Evolutionary conservation across 2,113 vertebrate species (phyloP), one percentile per base, ranked within the genome.

Genomic region (Clarias gariepinus): DNA sequence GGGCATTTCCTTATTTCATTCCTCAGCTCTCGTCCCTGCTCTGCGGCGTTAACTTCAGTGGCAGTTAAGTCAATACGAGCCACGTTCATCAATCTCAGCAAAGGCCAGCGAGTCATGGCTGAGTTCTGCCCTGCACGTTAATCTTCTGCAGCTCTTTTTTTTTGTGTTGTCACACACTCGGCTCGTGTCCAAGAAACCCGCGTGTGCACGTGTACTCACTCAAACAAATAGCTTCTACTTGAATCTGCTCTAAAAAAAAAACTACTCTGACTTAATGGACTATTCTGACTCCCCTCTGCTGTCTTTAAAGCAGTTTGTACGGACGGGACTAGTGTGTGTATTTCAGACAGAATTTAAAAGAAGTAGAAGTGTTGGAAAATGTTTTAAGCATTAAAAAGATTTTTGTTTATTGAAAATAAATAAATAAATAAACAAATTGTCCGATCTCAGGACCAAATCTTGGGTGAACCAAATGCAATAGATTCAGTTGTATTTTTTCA

Each of bases 81-180:
- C 74, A 69, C 82, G 58, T 19, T 19, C 83, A 90, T 93, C 86
- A 73, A 83, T 92, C 90, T 91, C 71, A 63, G 73, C 83, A 91
- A 94, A 93, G 91, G 90, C 88, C 90, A 92, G 82, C 80, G 1
- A 79, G 60, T 84, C 82, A 86, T 82, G 86, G 87, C 90, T 88
- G 66, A 68, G 85, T 86, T 81, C 81, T 80, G 74, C 88, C 79
- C 66, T 78, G 85, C 78, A 83, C 47, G 78, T 91, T 90, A 85
- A 90, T 91, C 88, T 87, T 83, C 87, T 36, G 79, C 73, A 85
- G 68, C 85, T 81, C 82, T 91, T 90, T 90, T 91, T 89, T 89
- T 89, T 88, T 87, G 73, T 90, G 66, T 74, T 60, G 55, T 79
- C 33, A 19, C 28, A 90, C 82, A 7, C 76, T 84, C 64, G 78